These are phyloP conservation scores for Ptychadena robeensis DNA, from an alignment of 2,797 vertebrate species.

Conservation along the genomic window DNA sequence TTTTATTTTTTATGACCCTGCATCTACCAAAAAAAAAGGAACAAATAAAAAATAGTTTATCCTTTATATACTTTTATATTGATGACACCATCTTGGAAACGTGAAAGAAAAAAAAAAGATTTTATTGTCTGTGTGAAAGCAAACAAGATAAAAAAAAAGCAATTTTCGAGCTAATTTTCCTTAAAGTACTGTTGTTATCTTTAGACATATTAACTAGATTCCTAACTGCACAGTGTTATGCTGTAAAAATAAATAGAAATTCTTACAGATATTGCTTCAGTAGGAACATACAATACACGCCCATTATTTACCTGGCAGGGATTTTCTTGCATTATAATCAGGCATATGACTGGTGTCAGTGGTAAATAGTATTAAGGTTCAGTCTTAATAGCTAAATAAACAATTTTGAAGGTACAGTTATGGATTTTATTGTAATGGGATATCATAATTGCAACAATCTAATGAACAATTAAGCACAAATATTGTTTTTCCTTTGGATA, in stretches of 20 bases:
- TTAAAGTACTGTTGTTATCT: constrained; percentile 57
- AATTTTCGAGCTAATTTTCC: constrained; percentile 60
- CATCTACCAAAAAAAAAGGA: constrained; percentile 34
- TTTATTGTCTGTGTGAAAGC: constrained; percentile 53
- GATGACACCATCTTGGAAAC: constrained; percentile 38
- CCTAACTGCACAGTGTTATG: constrained; percentile 36
- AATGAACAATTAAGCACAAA: no score
- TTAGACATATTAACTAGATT: constrained; percentile 50
- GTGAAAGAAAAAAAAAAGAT: constrained; percentile 2
- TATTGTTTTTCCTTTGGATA: no score
- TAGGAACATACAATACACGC: background rate
- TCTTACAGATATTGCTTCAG: background rate
- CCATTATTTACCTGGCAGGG: background rate
- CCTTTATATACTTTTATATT: constrained; percentile 31
- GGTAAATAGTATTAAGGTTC: background rate
- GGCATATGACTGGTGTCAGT: background rate
- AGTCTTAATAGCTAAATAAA: no score
- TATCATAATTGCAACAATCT: no score
- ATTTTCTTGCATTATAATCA: background rate
- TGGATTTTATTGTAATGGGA: no score
- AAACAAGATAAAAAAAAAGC: constrained; percentile 59
- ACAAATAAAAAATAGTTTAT: constrained; percentile 37
- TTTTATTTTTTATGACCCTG: constrained; percentile 44
- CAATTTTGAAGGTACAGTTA: no score
- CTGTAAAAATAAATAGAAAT: constrained; percentile 19